These are phyloP conservation scores for Leptodactylus fuscus DNA, from an alignment of 2,113 vertebrate genomes.

Conservation along the genomic window DNA sequence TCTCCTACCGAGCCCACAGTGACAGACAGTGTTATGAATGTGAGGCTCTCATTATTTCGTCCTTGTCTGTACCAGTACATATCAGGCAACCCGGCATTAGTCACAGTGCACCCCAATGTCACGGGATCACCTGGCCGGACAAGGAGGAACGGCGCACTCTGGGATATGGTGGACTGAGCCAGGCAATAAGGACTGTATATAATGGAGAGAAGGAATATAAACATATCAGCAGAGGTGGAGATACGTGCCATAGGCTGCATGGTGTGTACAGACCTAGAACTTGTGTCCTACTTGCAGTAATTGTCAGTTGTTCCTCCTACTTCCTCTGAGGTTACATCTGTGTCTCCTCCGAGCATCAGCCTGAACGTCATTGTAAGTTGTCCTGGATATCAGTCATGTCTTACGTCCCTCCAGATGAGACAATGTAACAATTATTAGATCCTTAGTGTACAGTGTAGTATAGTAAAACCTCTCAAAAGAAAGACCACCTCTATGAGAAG, in stretches of 20 bases:
- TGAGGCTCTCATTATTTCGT: not conserved
- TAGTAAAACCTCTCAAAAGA: no score
- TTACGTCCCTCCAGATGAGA: no score
- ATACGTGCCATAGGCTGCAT: not conserved
- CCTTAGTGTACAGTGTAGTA: no score
- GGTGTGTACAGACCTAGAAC: not conserved
- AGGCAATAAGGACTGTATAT: not conserved
- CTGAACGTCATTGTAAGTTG: no score
- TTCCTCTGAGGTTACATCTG: not conserved
- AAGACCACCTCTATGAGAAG: no score
- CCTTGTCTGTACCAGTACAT: slow-evolving; percentile 1
- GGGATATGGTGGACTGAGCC: not conserved
- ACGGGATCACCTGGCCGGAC: not conserved
- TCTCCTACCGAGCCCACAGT: fast-evolving
- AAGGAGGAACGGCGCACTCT: not conserved
- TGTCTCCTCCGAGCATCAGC: not conserved
- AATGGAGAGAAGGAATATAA: not conserved
- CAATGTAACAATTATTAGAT: no score
- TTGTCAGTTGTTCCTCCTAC: not conserved
- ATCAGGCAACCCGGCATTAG: not conserved
- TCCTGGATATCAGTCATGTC: no score
- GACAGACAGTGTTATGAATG: not conserved
- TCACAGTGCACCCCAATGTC: not conserved
- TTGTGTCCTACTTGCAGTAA: not conserved
- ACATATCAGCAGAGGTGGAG: not conserved